A percentile compares a stretch with the other conserved stretches of the same genome.
These are phyloP conservation scores for Strix occidentalis DNA, from an alignment of 2,797 vertebrate species.

Conservation along the genomic window DNA sequence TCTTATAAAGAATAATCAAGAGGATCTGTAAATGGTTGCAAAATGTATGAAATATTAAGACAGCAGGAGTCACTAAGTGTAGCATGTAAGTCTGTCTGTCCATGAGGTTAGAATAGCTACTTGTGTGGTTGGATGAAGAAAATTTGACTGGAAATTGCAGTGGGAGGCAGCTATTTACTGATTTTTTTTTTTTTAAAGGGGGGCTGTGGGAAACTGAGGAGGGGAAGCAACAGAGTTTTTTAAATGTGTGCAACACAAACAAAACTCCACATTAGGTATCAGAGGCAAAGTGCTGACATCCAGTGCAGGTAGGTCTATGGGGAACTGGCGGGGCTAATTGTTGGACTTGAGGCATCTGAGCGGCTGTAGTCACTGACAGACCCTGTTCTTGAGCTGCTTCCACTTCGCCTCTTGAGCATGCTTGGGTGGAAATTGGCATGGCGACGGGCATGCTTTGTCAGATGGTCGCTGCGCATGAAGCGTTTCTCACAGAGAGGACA, in stretches of 20 bases:
- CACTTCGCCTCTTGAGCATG: slow-evolving; percentile 90
- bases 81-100: slow-evolving; percentile 1
- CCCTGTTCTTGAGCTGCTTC: slow-evolving; percentile 81
- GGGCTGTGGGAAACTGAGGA: background rate
- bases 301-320: slow-evolving; percentile 82
- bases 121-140: background rate
- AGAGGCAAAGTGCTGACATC: slow-evolving; percentile 79
- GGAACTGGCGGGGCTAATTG: slow-evolving; percentile 93
- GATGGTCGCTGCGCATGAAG: slow-evolving; percentile 98
- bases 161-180: slow-evolving; percentile 42
- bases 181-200: background rate
- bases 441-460: slow-evolving; percentile 96
- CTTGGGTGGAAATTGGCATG: slow-evolving; percentile 93
- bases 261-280: slow-evolving; percentile 53
- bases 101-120: slow-evolving; percentile 41
- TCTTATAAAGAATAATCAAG: slow-evolving; percentile 46
- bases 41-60: slow-evolving; percentile 38
- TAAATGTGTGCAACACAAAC: slow-evolving; percentile 46
- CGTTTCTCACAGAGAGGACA: slow-evolving; percentile 97
- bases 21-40: slow-evolving; percentile 17
- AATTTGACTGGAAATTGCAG: slow-evolving; percentile 40
- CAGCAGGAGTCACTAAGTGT: slow-evolving; percentile 37
- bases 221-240: slow-evolving; percentile 10
- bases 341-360: slow-evolving; percentile 93
- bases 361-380: slow-evolving; percentile 98